Percentiles rank a stretch among this genome's conserved stretches.
These are phyloP conservation scores for Virgularia gustaviana DNA, from an alignment of 92 coral and sea anemone genomes.

Conservation along the genomic window DNA sequence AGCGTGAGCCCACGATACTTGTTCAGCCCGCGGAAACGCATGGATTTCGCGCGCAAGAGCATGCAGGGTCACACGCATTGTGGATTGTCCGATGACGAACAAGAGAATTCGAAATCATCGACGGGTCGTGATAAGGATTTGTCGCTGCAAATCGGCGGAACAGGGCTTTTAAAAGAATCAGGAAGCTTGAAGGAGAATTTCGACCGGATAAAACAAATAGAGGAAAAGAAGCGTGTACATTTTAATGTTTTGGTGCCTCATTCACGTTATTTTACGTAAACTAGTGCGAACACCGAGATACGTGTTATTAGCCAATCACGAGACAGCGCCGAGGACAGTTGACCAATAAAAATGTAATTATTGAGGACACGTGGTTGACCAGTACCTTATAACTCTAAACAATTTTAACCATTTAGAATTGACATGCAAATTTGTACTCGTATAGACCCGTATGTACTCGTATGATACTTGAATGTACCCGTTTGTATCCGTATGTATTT, in stretches of 20 bases:
- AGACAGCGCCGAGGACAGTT: too few relatives aligned
- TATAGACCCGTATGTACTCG: too few relatives aligned
- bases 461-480: too few relatives aligned
- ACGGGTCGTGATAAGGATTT: background rate
- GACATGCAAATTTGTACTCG: too few relatives aligned
- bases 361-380: too few relatives aligned
- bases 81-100: background rate
- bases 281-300: too few relatives aligned
- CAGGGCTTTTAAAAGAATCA: slow-evolving; percentile 11
- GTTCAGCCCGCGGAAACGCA: background rate
- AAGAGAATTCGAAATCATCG: background rate
- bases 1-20: background rate
- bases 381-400: too few relatives aligned
- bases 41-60: background rate
- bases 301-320: too few relatives aligned
- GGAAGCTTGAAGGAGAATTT: slow-evolving; percentile 1
- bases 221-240: background rate
- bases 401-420: too few relatives aligned
- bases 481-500: too few relatives aligned
- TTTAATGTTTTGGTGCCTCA: background rate
- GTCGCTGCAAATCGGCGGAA: slow-evolving; percentile 14
- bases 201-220: background rate
- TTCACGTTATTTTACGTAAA: slow-evolving; percentile 21
- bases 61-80: background rate
- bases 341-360: too few relatives aligned